A percentile compares a stretch with the other conserved stretches of the same genome.
Conservation (phyloP, 1,140 invertebrate species). For the Heliconius eleuchia region DNA sequence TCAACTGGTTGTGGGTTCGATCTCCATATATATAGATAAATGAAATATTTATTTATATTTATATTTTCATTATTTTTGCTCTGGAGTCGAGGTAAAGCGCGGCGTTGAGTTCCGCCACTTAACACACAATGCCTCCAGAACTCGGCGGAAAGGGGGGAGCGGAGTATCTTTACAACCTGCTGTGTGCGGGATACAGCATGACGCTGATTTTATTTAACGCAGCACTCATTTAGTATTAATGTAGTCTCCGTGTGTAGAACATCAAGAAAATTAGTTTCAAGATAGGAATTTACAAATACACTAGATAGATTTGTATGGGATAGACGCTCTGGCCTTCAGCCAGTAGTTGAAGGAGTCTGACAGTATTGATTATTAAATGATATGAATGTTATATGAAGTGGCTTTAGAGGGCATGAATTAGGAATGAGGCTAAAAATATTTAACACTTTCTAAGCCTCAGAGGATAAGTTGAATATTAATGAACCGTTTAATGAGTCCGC, state of each 20-base stretch:
- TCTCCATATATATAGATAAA: too few relatives aligned
- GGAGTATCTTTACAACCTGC: too few relatives aligned
- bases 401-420: constrained; percentile 32
- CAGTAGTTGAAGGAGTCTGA: constrained; percentile 34
- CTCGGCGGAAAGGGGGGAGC: too few relatives aligned
- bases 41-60: too few relatives aligned
- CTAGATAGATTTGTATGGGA: constrained; percentile 25
- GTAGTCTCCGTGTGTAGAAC: constrained; percentile 24
- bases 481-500: constrained; percentile 2
- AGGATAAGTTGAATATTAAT: constrained; percentile 11
- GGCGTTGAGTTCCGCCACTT: too few relatives aligned
- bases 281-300: constrained; percentile 38
- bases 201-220: too few relatives aligned
- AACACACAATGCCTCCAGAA: too few relatives aligned
- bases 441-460: constrained; percentile 17
- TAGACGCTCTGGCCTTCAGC: constrained; percentile 36
- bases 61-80: too few relatives aligned
- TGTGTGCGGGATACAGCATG: too few relatives aligned
- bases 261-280: constrained; percentile 37
- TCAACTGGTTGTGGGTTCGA: too few relatives aligned
- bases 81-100: too few relatives aligned
- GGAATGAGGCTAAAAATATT: constrained; percentile 21
- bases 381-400: constrained; percentile 37
- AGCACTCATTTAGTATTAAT: not conserved
- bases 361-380: constrained; percentile 38